Percentiles rank a stretch among this genome's conserved stretches.
phyloP scores from a whole-genome alignment of 2,888 invertebrate genomes.

The Ectropis crepuscularia region DNA sequence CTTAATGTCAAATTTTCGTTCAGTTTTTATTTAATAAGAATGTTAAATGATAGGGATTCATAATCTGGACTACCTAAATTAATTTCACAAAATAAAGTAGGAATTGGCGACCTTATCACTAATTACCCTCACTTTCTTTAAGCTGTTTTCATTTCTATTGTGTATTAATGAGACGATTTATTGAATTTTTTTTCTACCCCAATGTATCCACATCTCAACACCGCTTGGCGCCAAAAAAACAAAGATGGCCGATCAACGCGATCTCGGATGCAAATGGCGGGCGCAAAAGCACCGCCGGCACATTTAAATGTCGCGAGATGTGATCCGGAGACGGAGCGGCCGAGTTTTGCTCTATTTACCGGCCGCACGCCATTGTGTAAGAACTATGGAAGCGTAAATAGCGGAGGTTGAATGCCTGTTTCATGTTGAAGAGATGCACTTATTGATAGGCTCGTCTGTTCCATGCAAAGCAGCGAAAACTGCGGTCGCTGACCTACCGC shows the following conservation, averaged over 20 bases:
- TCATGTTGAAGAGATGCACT: conserved; percentile 29
- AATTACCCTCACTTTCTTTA: no score
- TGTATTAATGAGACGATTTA: no score
- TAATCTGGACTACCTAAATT: no score
- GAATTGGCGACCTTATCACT: no score
- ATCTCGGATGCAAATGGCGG: conserved; percentile 79
- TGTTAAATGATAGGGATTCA: no score
- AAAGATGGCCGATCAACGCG: conserved; percentile 76
- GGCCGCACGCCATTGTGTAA: conserved; percentile 53
- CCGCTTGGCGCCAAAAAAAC: conserved; percentile 66
- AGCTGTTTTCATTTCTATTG: no score
- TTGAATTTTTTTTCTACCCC: no score
- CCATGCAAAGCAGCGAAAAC: conserved; percentile 14
- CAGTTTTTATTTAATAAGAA: no score
- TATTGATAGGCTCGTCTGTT: conserved; percentile 30
- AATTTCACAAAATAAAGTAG: no score
- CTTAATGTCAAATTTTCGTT: no score
- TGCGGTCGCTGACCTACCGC: conserved; percentile 31
- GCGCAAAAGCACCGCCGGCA: conserved; percentile 76
- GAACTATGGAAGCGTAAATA: conserved; percentile 53
- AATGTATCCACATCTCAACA: conserved; percentile 41
- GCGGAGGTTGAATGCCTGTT: conserved; percentile 32
- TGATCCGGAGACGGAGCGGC: conserved; percentile 56
- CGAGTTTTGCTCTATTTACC: conserved; percentile 75
- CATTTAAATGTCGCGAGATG: conserved; percentile 77